Evolutionary conservation across 2,888 invertebrate genomes (phyloP), one percentile per base, ranked within the genome.

Genomic region (Hypena proboscidalis): DNA sequence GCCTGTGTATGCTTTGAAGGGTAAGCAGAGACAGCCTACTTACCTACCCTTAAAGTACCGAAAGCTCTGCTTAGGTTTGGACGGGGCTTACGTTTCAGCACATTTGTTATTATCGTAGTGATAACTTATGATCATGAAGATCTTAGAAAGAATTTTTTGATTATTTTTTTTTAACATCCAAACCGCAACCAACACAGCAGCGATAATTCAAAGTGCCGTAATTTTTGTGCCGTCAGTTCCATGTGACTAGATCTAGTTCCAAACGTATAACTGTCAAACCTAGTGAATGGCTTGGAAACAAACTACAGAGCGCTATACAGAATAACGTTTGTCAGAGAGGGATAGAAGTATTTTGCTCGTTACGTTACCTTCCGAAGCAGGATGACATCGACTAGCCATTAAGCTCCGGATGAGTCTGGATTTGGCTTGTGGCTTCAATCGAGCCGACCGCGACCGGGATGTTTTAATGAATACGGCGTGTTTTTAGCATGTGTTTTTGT

Each of bases 161-260:
- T n/a, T n/a, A n/a, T n/a, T n/a, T n/a, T 59, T 59, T 55, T 52
- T 35, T 54, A 50, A 34, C 43, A 46, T 56, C 30, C 48, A 58
- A 70, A 58, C 52, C 51, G 52, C 69, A 60, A 64, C 67, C 60
- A 66, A 70, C 67, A 62, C 58, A 52, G 58, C 51, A 49, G 43
- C 53, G 52, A 68, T 70, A 67, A 63, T 66, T 70, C 64, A 70
- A 60, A 63, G 56, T 54, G 52, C 47, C 52, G 65, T 61, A 69
- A 70, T 70, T 70, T 69, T 70, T 67, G 67, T 58, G 42, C 65
- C 67, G 65, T 70, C 70, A 67, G 62, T 60, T 67, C 49, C 61
- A 65, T 67, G 52, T 44, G 55, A 42, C 51, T 53, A 51, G 58
- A 67, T 67, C 61, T 64, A 65, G 58, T 41, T 50, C 50, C 48